Evolutionary conservation across 2,888 invertebrate genomes (phyloP).

Genomic region (Diaphora mendica): DNA sequence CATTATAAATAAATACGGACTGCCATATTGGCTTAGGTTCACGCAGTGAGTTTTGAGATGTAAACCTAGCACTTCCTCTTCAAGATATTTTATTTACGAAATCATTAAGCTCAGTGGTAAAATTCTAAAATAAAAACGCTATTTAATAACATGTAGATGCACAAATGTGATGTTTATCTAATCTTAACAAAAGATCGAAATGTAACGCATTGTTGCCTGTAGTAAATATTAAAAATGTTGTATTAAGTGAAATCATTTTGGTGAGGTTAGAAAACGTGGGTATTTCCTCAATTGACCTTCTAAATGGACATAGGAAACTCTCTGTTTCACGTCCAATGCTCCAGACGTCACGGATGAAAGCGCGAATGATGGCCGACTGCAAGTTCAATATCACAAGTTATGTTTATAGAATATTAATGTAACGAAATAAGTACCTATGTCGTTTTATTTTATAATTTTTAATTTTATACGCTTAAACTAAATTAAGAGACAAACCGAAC

Average conservation of each 20-base stretch:
- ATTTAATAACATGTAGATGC: conserved; percentile 9
- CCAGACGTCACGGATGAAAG: conserved; percentile 57
- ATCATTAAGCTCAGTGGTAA: background rate
- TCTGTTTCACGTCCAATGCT: conserved; percentile 64
- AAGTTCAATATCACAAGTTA: conserved; percentile 44
- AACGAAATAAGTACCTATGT: background rate
- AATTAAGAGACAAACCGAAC: background rate
- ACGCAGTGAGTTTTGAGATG: conserved; percentile 7
- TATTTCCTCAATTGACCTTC: conserved; percentile 73
- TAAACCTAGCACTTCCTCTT: conserved; percentile 9
- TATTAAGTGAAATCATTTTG: conserved; percentile 57
- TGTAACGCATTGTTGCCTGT: conserved; percentile 36
- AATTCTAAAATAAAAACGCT: conserved; percentile 5
- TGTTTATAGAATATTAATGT: background rate
- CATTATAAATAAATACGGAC: conserved; percentile 14
- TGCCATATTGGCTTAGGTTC: conserved; percentile 4
- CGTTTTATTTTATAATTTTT: no score
- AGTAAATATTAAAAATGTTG: conserved; percentile 30
- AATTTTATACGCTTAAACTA: no score
- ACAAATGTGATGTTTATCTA: conserved; percentile 29
- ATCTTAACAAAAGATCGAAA: conserved; percentile 31
- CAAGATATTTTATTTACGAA: conserved; percentile 9
- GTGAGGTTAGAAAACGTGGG: conserved; percentile 56
- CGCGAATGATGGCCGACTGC: conserved; percentile 37
- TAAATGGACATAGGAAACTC: conserved; percentile 62